Evolutionary conservation across 53 echinoderm and acorn worm genomes (phyloP).

Genomic region (Actinopyga echinites): DNA sequence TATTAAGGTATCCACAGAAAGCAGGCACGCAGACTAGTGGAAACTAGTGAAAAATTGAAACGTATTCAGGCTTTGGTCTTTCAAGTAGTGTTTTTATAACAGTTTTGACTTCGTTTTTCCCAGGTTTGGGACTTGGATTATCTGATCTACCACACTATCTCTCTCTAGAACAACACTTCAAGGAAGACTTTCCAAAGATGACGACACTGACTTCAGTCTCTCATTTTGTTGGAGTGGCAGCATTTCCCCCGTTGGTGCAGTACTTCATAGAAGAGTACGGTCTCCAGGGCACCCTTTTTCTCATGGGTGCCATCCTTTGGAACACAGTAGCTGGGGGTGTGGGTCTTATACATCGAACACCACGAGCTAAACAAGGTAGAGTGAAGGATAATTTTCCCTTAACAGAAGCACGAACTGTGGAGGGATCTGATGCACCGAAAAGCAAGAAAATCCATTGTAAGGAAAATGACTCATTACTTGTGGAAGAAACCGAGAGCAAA

Average conservation of each 20-base stretch:
- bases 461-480: no score
- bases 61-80: not conserved
- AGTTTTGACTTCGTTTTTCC: not conserved
- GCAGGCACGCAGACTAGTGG: no score
- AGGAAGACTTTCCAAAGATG: constrained; percentile 8
- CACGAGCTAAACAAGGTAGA: not conserved
- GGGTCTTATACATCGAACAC: not conserved
- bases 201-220: not conserved
- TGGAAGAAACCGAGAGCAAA: not conserved
- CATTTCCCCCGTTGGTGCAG: not conserved
- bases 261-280: not conserved
- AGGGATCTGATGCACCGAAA: no score
- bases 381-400: no score
- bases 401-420: no score
- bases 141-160: not conserved
- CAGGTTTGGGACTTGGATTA: not conserved
- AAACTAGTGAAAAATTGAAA: no score
- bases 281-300: not conserved
- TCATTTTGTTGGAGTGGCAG: constrained; percentile 1
- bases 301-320: constrained; percentile 1
- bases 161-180: not conserved
- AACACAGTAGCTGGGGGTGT: not conserved
- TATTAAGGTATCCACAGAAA: no score
- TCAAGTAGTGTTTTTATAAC: not conserved
- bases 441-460: no score